Conservation (phyloP, 2,888 invertebrate species). For the Melieria picta region DNA sequence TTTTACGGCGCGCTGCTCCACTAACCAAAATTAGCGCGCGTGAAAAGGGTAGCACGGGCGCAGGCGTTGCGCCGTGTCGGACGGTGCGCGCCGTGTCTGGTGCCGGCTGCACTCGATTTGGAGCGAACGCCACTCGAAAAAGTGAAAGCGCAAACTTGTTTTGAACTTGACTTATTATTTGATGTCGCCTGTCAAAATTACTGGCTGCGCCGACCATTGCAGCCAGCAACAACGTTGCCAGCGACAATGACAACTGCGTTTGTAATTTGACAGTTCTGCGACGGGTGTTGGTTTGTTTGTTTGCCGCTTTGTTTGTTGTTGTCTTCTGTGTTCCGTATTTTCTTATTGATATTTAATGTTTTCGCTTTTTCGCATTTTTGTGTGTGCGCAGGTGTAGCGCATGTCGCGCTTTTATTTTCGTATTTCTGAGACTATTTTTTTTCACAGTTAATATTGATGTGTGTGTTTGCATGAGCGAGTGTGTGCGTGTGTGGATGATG, state of each 20-base stretch:
- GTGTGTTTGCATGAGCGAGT: background rate
- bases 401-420: no score
- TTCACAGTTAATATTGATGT: no score
- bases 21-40: constrained; percentile 21
- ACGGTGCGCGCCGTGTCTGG: no score
- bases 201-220: no score
- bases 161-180: constrained; percentile 56
- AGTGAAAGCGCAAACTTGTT: constrained; percentile 52
- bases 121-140: background rate
- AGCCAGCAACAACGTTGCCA: background rate
- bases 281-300: no score
- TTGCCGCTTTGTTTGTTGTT: no score
- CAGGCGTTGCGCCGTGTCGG: background rate
- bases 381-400: no score
- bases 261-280: background rate
- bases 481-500: constrained; percentile 24
- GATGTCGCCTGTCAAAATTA: background rate
- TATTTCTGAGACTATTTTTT: no score
- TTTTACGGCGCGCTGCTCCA: constrained; percentile 16
- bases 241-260: background rate
- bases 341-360: no score
- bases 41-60: background rate
- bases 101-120: background rate
- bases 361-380: no score
- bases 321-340: no score